A percentile compares a stretch with the other conserved stretches of the same genome.
Evolutionary conservation across 2,113 vertebrate genomes (phyloP).

Genomic region (Zootoca vivipara): DNA sequence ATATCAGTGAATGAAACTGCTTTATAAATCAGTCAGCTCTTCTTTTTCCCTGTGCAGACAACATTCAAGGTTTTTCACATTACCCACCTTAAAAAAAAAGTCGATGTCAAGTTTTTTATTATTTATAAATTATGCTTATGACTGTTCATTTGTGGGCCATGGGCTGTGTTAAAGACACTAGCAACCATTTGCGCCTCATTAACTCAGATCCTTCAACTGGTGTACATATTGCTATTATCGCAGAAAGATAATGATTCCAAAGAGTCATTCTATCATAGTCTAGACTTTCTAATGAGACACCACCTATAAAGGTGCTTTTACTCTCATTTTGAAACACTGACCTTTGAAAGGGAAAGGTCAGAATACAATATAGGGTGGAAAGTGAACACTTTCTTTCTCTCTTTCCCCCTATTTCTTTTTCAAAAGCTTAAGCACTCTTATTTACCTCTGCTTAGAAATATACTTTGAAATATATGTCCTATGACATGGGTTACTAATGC

Average conservation of each 20-base stretch:
- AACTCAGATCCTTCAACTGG: conserved; percentile 2
- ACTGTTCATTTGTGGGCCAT: not conserved
- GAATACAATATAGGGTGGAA: not conserved
- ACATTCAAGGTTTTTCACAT: not conserved
- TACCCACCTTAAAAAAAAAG: not conserved
- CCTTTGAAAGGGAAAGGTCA: not conserved
- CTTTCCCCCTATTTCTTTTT: not conserved
- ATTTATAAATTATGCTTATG: conserved; percentile 8
- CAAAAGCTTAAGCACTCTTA: not conserved
- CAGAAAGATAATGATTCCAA: conserved; percentile 16
- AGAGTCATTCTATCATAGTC: conserved; percentile 11
- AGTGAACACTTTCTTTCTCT: not conserved
- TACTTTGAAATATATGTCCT: not conserved
- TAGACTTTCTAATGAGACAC: conserved; percentile 27
- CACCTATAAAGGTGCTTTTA: not conserved
- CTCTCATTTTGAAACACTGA: not conserved
- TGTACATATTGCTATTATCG: conserved; percentile 22
- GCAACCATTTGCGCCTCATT: conserved; percentile 18
- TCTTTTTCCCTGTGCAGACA: not conserved
- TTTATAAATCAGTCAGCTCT: not conserved
- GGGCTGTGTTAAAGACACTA: not conserved
- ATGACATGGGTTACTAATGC: not conserved
- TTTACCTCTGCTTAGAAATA: not conserved
- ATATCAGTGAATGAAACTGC: not conserved
- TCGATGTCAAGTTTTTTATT: not conserved